phyloP scores from a whole-genome alignment of 1,140 invertebrate genomes.

The Fopius arisanus region DNA sequence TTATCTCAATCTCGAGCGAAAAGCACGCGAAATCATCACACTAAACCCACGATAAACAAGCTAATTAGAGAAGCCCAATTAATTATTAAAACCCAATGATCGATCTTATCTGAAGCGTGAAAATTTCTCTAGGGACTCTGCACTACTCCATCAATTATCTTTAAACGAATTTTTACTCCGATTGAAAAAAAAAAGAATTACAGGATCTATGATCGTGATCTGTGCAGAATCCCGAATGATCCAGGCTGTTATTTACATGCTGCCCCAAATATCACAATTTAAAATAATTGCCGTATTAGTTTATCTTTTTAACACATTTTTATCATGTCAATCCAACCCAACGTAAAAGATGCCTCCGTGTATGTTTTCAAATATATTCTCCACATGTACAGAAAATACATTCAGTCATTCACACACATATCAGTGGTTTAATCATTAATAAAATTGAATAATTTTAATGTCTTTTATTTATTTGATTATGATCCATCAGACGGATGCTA shows the following conservation, averaged over 20 bases:
- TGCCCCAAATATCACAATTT: slow-evolving; percentile 45
- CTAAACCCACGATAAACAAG: neutral
- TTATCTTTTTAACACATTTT: slow-evolving; percentile 38
- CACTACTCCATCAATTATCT: neutral
- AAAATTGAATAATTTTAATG: neutral
- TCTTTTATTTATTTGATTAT: neutral
- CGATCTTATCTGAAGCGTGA: neutral
- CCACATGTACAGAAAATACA: neutral
- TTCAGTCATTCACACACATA: neutral
- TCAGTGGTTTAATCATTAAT: neutral
- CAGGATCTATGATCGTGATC: neutral
- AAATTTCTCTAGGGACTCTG: neutral
- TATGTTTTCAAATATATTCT: slow-evolving; percentile 7
- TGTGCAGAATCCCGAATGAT: slow-evolving; percentile 46
- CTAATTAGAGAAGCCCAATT: slow-evolving; percentile 1
- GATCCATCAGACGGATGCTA: neutral
- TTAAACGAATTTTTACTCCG: too few species aligned
- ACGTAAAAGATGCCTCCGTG: slow-evolving; percentile 52
- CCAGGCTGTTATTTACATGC: slow-evolving; percentile 62
- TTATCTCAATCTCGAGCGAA: neutral
- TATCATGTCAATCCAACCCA: slow-evolving; percentile 47
- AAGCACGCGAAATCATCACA: neutral
- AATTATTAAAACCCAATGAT: neutral
- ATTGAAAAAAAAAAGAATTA: neutral
- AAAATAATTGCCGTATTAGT: slow-evolving; percentile 44